Conservation (phyloP, 2,797 vertebrate genomes). For the Dendrocincla fuliginosa region DNA sequence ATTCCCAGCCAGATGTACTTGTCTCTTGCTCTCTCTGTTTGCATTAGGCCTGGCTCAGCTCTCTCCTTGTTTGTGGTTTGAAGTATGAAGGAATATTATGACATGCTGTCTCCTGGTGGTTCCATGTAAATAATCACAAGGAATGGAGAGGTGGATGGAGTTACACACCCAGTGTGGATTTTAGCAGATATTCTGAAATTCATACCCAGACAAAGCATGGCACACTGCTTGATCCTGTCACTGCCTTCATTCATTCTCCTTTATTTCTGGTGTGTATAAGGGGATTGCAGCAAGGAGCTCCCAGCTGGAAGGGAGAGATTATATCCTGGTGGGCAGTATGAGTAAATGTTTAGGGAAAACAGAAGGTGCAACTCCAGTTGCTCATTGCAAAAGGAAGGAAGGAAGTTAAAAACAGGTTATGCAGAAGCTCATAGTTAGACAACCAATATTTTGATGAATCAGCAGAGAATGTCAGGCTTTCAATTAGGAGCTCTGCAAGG, state of each 20-base stretch:
- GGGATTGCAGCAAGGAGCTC: not conserved
- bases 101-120: not conserved
- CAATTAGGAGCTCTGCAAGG: not conserved
- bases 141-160: not conserved
- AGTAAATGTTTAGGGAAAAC: not conserved
- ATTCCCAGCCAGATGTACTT: conserved; percentile 28
- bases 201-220: not conserved
- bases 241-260: not conserved
- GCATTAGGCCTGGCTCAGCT: not conserved
- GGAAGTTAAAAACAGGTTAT: not conserved
- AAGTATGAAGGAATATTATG: conserved; percentile 22
- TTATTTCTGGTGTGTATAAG: not conserved
- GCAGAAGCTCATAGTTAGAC: not conserved
- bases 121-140: not conserved
- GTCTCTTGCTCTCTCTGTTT: conserved; percentile 27
- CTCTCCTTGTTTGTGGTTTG: conserved; percentile 19
- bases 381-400: not conserved
- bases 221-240: not conserved
- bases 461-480: not conserved
- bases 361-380: not conserved
- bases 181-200: conserved; percentile 13
- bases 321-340: not conserved
- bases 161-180: not conserved
- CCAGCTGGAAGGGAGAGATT: not conserved
- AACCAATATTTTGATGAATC: not conserved